A percentile compares a stretch with the other conserved stretches of the same genome.
Conservation (phyloP, 2,113 vertebrate species). For the Oenanthe melanoleuca region DNA sequence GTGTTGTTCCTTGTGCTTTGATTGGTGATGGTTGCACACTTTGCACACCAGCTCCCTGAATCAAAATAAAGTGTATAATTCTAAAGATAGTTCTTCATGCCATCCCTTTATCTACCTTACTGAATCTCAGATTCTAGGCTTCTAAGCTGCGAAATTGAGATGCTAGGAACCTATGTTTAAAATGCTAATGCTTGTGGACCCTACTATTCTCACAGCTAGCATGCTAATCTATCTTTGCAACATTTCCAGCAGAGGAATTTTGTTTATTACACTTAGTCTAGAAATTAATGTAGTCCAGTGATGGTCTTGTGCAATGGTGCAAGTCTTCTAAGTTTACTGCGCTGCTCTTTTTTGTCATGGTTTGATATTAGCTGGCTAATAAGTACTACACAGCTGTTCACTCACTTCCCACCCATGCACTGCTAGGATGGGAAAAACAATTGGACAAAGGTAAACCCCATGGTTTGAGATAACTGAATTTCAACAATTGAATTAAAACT, state of each 20-base stretch:
- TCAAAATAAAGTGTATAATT: not conserved
- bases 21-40: not conserved
- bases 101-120: not conserved
- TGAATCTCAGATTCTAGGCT: not conserved
- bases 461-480: not conserved
- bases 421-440: not conserved
- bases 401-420: too few species aligned
- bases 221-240: not conserved
- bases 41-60: not conserved
- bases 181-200: not conserved
- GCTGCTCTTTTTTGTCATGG: not conserved
- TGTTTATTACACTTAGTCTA: not conserved
- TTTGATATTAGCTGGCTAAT: not conserved
- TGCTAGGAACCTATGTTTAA: not conserved
- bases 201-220: not conserved
- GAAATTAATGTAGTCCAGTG: not conserved
- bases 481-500: not conserved
- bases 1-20: not conserved
- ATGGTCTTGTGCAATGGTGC: not conserved
- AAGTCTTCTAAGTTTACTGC: not conserved
- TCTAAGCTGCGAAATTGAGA: not conserved
- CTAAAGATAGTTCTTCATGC: not conserved
- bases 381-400: not conserved
- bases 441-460: rapidly evolving
- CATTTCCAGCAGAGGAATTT: not conserved